Percentiles rank a stretch among this genome's conserved stretches.
These are phyloP conservation scores for Hippopotamus amphibius DNA, from an alignment of 2,113 vertebrate species.

Conservation along the genomic window DNA sequence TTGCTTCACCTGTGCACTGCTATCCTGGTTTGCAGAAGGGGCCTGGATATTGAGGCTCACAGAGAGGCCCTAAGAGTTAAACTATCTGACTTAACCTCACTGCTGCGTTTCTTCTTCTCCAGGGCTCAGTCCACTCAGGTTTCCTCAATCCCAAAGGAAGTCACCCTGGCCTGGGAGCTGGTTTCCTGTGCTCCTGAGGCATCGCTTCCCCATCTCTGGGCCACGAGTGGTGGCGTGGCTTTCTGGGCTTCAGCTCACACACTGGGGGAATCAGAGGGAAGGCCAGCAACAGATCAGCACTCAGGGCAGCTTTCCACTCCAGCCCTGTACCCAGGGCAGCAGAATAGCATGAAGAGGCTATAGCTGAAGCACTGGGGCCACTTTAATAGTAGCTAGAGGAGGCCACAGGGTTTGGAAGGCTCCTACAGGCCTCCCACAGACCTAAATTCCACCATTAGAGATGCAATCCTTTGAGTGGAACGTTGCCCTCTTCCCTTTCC, in stretches of 20 bases:
- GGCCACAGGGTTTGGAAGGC: neutral
- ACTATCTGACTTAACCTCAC: neutral
- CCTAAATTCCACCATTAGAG: neutral
- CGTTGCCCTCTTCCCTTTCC: neutral
- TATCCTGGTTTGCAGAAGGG: neutral
- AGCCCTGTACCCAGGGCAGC: neutral
- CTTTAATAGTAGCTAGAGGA: neutral
- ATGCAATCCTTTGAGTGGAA: neutral
- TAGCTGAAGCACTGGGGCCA: neutral
- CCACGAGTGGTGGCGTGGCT: neutral
- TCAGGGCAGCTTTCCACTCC: neutral
- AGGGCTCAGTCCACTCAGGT: neutral
- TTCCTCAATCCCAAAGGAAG: neutral
- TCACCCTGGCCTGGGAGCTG: neutral
- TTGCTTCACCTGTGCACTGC: neutral
- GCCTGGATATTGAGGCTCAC: neutral
- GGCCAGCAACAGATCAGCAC: neutral
- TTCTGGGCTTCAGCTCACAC: neutral
- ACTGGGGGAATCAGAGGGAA: neutral
- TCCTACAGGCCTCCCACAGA: neutral
- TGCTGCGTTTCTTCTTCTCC: neutral
- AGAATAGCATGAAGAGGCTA: neutral
- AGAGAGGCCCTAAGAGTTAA: neutral
- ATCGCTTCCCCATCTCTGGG: neutral
- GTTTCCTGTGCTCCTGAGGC: neutral